Base-by-base conservation (phyloP, 2,113 vertebrate species). In the Cygnus buccinator region DNA sequence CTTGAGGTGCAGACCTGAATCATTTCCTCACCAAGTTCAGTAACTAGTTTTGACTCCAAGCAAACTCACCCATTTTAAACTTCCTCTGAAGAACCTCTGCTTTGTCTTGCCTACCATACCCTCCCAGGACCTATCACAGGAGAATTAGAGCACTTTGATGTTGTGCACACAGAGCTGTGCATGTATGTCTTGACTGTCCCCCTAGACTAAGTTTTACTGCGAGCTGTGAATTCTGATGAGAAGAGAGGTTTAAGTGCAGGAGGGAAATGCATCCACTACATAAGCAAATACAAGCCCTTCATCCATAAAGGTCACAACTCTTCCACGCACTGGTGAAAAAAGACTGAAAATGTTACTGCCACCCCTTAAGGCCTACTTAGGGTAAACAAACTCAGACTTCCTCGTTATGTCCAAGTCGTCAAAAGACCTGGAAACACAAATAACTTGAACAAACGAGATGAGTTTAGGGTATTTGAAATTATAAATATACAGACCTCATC, bases 401-500 rank as follows among this genome's bases (percentile, higher is more conserved):
- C 25, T 65, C 4, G 1, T 84, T 61, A 18, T 20, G 19, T 4
- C 13, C 33, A 52, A 63, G 22, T 22, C 67, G 25, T 9, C 73
- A 80, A 44, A 78, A 74, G 61, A 50, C 43, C 29, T 58, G 55
- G 70, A 73, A 87, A 72, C n/a, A 10, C 1, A 0, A 80, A 43
- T 29, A 67, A 10, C 33, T 63, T 46, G 23, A 62, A 52, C 26
- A 10, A 23, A 41, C 13, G 16, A 62, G 59, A 3, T 41, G 25
- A n/a, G 31, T n/a, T 62, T 46, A 35, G 7, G 14, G 43, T 55
- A 74, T 58, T 96, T 70, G 48, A 84, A 91, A 54, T 31, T 3
- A 29, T 11, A 78, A 93, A 41, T 55, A 23, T 26, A 66, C 76
- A n/a, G 94, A 98, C 98, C 98, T 99, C 98, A 31, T 98, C 98